phyloP scores from a whole-genome alignment of 1,140 invertebrate species.

The Anastrepha ludens region DNA sequence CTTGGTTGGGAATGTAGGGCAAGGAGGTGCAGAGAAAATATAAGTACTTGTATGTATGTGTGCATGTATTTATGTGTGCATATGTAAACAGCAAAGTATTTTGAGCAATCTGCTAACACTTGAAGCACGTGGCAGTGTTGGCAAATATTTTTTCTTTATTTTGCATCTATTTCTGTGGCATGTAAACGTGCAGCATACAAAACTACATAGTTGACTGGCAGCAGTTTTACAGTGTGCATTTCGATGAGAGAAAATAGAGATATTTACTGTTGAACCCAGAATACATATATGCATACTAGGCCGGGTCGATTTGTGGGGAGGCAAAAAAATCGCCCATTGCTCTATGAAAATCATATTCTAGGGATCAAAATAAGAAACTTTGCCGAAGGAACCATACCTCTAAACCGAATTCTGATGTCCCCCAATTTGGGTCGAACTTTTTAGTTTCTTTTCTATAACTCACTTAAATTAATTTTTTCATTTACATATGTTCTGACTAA shows the following conservation, averaged over 20 bases:
- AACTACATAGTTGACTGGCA: background rate
- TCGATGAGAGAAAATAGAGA: background rate
- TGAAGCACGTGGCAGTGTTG: conserved; percentile 34
- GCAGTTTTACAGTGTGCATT: background rate
- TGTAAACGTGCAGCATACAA: conserved; percentile 41
- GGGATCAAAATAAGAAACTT: no score
- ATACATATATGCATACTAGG: no score
- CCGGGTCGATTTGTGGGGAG: no score
- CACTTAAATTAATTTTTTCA: no score
- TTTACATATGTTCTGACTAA: no score
- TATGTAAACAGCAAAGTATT: background rate
- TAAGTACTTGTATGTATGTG: no score
- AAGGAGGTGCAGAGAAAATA: background rate
- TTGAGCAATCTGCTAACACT: background rate
- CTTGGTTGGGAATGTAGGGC: background rate
- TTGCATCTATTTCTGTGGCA: conserved; percentile 12
- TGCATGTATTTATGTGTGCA: background rate
- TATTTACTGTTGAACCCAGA: background rate
- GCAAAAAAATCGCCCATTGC: no score
- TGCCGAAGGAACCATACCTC: no score
- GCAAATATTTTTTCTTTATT: conserved; percentile 28
- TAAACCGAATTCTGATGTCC: no score
- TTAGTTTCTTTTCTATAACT: no score
- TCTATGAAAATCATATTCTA: no score
- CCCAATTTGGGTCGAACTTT: no score